Conservation (phyloP, 1,140 invertebrate genomes). For the Pseudomyrmex flavicornis region DNA sequence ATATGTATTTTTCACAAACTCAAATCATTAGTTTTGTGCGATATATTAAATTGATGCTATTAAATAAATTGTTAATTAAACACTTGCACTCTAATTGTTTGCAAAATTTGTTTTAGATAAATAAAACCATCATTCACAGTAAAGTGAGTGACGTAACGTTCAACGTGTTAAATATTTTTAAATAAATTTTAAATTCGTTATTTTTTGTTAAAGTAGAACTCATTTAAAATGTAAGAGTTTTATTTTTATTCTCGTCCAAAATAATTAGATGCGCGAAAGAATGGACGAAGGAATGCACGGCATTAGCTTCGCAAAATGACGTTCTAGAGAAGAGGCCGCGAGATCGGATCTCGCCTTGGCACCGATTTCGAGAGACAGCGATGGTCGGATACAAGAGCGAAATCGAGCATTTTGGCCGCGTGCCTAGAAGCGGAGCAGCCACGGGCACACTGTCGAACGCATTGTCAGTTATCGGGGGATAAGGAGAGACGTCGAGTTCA, state of each 20-base stretch:
- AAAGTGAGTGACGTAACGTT: too few species aligned
- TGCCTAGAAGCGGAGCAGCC: conserved; percentile 65
- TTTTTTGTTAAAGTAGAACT: not conserved
- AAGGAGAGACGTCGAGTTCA: conserved; percentile 64
- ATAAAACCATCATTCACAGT: too few species aligned
- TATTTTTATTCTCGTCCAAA: not conserved
- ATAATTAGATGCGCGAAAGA: conserved; percentile 1
- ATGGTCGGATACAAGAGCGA: conserved; percentile 28
- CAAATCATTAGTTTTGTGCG: too few species aligned
- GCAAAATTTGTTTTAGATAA: too few species aligned
- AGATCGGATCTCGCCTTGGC: conserved; percentile 52
- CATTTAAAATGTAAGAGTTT: not conserved
- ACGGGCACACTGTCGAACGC: conserved; percentile 39
- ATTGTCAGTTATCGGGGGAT: conserved; percentile 66
- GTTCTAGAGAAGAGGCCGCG: not conserved
- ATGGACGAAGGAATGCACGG: not conserved
- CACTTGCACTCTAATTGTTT: too few species aligned
- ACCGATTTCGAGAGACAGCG: conserved; percentile 49
- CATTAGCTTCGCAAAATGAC: not conserved
- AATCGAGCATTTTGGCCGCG: conserved; percentile 76
- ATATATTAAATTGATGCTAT: too few species aligned
- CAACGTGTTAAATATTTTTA: not conserved
- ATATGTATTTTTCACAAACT: too few species aligned
- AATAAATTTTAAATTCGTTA: not conserved
- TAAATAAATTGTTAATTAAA: too few species aligned